These are phyloP conservation scores for Sapajus apella DNA, from an alignment of 2,113 vertebrate species.

Conservation along the genomic window DNA sequence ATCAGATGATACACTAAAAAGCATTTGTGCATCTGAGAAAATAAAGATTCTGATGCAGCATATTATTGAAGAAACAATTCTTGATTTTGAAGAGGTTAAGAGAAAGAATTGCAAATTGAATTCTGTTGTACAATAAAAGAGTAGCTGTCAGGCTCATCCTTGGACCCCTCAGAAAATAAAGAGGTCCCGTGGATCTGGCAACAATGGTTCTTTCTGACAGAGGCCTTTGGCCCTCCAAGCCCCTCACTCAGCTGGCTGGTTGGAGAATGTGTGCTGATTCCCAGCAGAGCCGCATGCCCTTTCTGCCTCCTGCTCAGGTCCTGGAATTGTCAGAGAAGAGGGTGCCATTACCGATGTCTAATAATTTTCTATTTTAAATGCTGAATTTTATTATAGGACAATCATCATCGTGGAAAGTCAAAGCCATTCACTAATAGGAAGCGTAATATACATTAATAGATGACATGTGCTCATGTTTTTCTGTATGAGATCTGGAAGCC, in stretches of 20 bases:
- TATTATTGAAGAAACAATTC: background rate
- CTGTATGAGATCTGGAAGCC: background rate
- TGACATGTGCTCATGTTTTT: background rate
- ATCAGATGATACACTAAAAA: background rate
- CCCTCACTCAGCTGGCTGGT: background rate
- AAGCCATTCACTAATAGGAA: background rate
- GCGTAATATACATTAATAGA: background rate
- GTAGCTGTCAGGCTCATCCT: background rate
- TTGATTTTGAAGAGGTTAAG: slow-evolving; percentile 5
- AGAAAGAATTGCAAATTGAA: background rate
- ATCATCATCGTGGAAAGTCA: background rate
- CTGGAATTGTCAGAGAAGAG: background rate
- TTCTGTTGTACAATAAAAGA: background rate
- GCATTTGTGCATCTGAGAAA: background rate
- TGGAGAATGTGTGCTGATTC: background rate
- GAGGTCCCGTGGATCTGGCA: background rate
- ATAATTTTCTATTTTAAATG: background rate
- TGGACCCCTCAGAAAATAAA: background rate
- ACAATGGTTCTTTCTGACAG: background rate
- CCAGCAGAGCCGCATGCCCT: background rate
- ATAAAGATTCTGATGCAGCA: background rate
- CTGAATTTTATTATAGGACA: background rate
- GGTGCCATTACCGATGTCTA: background rate
- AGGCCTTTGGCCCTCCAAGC: background rate
- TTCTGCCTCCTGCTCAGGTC: background rate